These are phyloP conservation scores for Ibidorhyncha struthersii DNA, from an alignment of 2,113 vertebrate genomes.

Conservation along the genomic window DNA sequence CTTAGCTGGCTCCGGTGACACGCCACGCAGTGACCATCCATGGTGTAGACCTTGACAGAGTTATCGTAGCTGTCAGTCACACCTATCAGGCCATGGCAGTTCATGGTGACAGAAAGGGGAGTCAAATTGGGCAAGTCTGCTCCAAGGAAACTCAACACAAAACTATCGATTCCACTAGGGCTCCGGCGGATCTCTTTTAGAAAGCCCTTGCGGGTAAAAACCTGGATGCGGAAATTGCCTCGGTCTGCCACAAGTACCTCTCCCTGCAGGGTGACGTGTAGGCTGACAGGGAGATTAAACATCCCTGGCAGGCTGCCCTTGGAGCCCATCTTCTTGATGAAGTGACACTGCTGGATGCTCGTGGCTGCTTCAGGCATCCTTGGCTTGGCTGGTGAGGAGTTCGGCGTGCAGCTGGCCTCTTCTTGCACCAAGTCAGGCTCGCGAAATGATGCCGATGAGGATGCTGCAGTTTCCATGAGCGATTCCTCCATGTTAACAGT, in stretches of 20 bases:
- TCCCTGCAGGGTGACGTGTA: slow-evolving; percentile 88
- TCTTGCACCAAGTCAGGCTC: slow-evolving; percentile 84
- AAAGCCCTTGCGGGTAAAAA: slow-evolving; percentile 96
- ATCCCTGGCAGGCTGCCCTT: slow-evolving; percentile 92
- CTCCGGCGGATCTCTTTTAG: slow-evolving; percentile 93
- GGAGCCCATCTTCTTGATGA: slow-evolving; percentile 95
- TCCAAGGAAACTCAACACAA: slow-evolving; percentile 94
- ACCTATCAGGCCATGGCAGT: slow-evolving; percentile 91
- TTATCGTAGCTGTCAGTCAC: slow-evolving; percentile 97
- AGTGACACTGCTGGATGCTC: slow-evolving; percentile 85
- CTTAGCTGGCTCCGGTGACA: slow-evolving; percentile 95
- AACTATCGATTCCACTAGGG: slow-evolving; percentile 93
- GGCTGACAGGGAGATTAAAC: slow-evolving; percentile 93
- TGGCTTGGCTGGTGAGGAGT: slow-evolving; percentile 81
- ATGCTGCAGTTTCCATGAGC: slow-evolving; percentile 61
- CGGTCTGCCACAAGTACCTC: slow-evolving; percentile 95
- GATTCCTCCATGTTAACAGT: slow-evolving; percentile 85
- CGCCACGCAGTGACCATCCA: slow-evolving; percentile 92
- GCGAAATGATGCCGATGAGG: slow-evolving; percentile 64
- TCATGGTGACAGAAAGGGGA: slow-evolving; percentile 94
- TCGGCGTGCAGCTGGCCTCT: slow-evolving; percentile 72
- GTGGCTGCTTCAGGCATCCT: slow-evolving; percentile 66
- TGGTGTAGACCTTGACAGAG: slow-evolving; percentile 94
- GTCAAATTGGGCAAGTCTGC: slow-evolving; percentile 93
- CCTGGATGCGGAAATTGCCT: slow-evolving; percentile 93